Evolutionary conservation across 2,797 vertebrate genomes (phyloP).

Genomic region (Pseudochirops corinnae): DNA sequence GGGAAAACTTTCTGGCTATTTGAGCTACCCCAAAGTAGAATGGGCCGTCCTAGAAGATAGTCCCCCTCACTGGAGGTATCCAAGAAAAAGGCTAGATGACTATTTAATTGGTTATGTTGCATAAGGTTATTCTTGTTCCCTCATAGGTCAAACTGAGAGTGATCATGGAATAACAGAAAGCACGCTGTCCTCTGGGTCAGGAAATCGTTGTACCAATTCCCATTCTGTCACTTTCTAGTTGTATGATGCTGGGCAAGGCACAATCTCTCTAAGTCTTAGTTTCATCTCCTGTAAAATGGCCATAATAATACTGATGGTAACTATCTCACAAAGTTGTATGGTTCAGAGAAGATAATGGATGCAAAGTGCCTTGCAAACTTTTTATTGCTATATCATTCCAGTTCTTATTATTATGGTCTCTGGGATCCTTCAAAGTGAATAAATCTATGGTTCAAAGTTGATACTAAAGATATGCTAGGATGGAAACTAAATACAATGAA

Average conservation of each 20-base stretch:
- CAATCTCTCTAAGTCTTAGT: neutral
- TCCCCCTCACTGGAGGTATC: neutral
- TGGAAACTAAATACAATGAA: neutral
- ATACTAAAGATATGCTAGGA: neutral
- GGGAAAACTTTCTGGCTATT: neutral
- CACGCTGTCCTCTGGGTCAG: neutral
- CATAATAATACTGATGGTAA: neutral
- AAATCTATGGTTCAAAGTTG: neutral
- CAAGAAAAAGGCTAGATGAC: neutral
- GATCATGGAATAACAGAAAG: neutral
- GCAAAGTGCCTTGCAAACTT: neutral
- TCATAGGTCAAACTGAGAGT: neutral
- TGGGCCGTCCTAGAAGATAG: neutral
- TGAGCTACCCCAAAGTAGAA: neutral
- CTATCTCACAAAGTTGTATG: neutral
- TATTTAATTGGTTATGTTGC: neutral
- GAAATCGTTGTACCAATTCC: neutral
- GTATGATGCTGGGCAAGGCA: neutral
- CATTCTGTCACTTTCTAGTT: neutral
- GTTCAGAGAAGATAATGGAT: neutral
- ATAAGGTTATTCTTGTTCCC: neutral
- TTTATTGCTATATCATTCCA: neutral
- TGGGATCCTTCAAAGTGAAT: neutral
- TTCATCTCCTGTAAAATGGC: neutral
- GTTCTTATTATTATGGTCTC: neutral